phyloP scores from a whole-genome alignment of 2,113 vertebrate genomes.

The Siniperca chuatsi region DNA sequence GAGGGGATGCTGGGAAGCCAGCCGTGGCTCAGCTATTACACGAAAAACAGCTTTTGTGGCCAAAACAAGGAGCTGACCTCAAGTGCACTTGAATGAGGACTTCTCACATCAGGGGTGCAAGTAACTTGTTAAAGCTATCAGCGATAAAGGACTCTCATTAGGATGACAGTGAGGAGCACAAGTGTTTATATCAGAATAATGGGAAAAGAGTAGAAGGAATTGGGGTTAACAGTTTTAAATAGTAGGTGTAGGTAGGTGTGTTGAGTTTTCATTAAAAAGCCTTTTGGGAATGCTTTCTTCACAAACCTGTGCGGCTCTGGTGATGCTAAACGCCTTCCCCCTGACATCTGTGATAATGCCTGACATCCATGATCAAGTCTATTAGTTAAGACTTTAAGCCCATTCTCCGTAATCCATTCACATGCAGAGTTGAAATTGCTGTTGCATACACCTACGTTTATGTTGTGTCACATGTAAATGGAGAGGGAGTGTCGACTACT shows the following conservation, averaged over 20 bases:
- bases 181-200: not conserved
- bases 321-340: constrained; percentile 22
- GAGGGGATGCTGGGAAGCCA: not conserved
- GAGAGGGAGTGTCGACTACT: not conserved
- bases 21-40: not conserved
- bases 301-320: not conserved
- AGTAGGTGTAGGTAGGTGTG: not conserved
- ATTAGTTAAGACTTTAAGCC: constrained; percentile 66
- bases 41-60: constrained; percentile 9
- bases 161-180: not conserved
- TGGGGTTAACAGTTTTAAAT: not conserved
- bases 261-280: not conserved
- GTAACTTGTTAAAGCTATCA: not conserved
- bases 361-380: constrained; percentile 55
- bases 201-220: not conserved
- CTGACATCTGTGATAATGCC: constrained; percentile 52
- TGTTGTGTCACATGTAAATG: constrained; percentile 8
- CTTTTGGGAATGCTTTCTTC: not conserved
- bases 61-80: not conserved
- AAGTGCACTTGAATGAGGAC: not conserved
- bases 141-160: not conserved
- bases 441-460: constrained; percentile 3
- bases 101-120: not conserved
- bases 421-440: constrained; percentile 45
- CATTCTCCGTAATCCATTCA: constrained; percentile 58